phyloP scores from a whole-genome alignment of 2,888 invertebrate genomes.

The Yponomeuta malinellus region DNA sequence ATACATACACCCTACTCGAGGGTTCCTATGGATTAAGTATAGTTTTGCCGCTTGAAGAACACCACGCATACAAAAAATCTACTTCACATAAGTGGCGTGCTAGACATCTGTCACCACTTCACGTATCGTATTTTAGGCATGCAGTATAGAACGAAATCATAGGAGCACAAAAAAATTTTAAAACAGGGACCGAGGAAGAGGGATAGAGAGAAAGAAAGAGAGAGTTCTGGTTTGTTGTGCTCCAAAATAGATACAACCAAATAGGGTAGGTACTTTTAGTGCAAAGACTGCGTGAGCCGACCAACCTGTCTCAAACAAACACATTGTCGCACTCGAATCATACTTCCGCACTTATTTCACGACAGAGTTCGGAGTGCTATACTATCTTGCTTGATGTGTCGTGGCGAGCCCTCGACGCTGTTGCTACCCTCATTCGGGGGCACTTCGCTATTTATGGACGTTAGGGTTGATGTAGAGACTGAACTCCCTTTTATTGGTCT shows the following conservation, averaged over 20 bases:
- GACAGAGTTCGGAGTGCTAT: not conserved
- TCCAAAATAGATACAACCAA: no score
- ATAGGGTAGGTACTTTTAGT: no score
- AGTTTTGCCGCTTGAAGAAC: not conserved
- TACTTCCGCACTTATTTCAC: not conserved
- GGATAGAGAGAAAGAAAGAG: no score
- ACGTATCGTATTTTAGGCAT: not conserved
- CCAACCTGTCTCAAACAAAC: no score
- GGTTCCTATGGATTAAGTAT: not conserved
- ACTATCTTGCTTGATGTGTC: not conserved
- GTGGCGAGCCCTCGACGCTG: constrained; percentile 29
- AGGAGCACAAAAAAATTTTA: no score
- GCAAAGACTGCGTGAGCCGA: no score
- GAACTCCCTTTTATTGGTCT: not conserved
- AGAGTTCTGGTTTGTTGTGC: no score
- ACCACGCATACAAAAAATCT: not conserved
- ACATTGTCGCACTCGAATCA: no score
- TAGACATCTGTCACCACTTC: not conserved
- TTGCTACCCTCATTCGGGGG: constrained; percentile 49
- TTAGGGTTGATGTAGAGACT: constrained; percentile 6
- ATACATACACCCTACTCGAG: not conserved
- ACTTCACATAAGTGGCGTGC: not conserved
- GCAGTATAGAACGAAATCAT: no score
- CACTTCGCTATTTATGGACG: constrained; percentile 20
- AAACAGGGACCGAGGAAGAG: no score